phyloP scores from a whole-genome alignment of 2,113 vertebrate species.

The Atlantisia rogersi region DNA sequence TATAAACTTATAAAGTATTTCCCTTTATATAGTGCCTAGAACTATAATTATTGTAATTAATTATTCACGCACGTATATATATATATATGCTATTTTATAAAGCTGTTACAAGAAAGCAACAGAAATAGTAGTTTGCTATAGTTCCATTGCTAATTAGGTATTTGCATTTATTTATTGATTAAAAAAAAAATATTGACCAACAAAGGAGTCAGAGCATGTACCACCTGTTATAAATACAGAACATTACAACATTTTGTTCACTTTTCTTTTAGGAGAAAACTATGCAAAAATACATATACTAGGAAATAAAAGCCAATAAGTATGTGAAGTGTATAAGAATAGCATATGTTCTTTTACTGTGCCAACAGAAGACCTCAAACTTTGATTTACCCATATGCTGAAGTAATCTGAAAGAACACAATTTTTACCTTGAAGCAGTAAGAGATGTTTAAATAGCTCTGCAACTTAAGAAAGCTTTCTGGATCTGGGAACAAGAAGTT shows the following conservation, averaged over 20 bases:
- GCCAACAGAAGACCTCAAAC: slow-evolving; percentile 63
- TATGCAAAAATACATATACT: not conserved
- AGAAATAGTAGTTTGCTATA: not conserved
- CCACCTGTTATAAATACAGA: not conserved
- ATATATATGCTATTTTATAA: not conserved
- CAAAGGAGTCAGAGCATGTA: not conserved
- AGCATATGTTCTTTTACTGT: slow-evolving; percentile 60
- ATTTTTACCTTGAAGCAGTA: slow-evolving; percentile 59
- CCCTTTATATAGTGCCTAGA: too few relatives aligned
- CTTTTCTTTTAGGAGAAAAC: not conserved
- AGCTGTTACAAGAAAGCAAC: not conserved
- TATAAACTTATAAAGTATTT: not conserved
- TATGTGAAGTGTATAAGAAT: slow-evolving; percentile 52
- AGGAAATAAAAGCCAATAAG: slow-evolving; percentile 44
- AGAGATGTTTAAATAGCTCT: slow-evolving; percentile 46
- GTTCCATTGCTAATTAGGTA: slow-evolving; percentile 18
- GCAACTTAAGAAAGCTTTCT: slow-evolving; percentile 47
- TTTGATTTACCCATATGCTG: slow-evolving; percentile 63
- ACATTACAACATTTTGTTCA: not conserved
- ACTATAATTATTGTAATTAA: not conserved
- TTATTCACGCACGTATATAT: not conserved
- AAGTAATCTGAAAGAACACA: slow-evolving; percentile 43
- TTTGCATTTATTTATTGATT: not conserved
- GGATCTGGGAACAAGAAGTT: not conserved
- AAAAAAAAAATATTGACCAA: slow-evolving; percentile 30